Percentiles rank a stretch among this genome's conserved stretches.
Evolutionary conservation across 2,888 invertebrate genomes (phyloP).

Genomic region (Hartigia nigra): DNA sequence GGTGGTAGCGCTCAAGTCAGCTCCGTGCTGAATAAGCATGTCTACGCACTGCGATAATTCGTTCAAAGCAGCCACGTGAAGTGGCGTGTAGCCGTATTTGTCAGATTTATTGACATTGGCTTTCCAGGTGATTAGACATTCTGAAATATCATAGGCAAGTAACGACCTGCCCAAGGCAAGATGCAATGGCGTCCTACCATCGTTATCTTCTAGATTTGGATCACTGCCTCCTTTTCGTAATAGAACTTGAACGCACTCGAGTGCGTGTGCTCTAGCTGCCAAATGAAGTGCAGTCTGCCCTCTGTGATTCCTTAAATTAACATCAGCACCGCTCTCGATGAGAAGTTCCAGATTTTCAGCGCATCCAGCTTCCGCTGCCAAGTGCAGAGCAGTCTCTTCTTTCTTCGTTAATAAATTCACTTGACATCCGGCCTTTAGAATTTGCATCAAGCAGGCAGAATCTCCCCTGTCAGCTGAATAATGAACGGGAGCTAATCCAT

Average conservation of each 20-base stretch:
- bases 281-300: constrained; percentile 89
- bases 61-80: constrained; percentile 87
- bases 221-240: constrained; percentile 80
- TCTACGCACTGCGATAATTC: constrained; percentile 88
- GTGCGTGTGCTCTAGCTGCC: constrained; percentile 82
- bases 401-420: constrained; percentile 80
- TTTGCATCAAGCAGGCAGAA: constrained; percentile 78
- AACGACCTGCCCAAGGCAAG: constrained; percentile 88
- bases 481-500: constrained; percentile 84
- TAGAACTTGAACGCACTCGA: constrained; percentile 84
- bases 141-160: constrained; percentile 83
- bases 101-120: constrained; percentile 87
- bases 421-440: constrained; percentile 79
- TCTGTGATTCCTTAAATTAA: constrained; percentile 79
- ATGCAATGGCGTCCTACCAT: constrained; percentile 84
- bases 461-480: constrained; percentile 84
- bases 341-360: constrained; percentile 82
- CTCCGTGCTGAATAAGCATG: constrained; percentile 84
- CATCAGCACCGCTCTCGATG: constrained; percentile 80
- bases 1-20: constrained; percentile 89
- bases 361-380: constrained; percentile 90
- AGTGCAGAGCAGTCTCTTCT: constrained; percentile 83
- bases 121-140: constrained; percentile 81
- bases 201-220: constrained; percentile 83
- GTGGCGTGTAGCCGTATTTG: constrained; percentile 86